Base-by-base conservation (phyloP, 2,113 vertebrate genomes). In the Cebus imitator region DNA sequence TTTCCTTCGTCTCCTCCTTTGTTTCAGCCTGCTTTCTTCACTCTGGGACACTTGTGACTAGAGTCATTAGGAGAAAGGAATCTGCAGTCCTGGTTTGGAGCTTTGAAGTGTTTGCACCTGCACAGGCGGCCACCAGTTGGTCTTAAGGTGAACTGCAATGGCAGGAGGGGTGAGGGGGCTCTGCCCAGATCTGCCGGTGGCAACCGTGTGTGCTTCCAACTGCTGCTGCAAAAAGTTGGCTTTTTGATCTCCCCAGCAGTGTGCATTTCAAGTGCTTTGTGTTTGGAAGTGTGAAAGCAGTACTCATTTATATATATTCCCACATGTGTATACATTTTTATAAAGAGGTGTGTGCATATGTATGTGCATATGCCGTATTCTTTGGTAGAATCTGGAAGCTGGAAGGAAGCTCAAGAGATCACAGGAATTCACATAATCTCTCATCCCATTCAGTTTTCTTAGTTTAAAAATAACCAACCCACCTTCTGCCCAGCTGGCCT, bases 381-480 rank as follows among this genome's bases (percentile, higher is more conserved):
- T 93, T 76, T 30, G 78, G 87, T 78, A 93, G 93, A 96, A 73
- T 91, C 92, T 95, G 82, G 87, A 73, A 96, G 86, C 83, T 88
- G 73, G 89, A 80, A 91, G n/a, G 87, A 90, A 96, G 89, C 80
- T 90, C 84, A 35, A 55, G 89, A 96, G 90, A 94, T 61, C 70
- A 87, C 18, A 82, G 55, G 73, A 85, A 92, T 90, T 93, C 94
- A 88, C 12, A 66, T 95, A 90, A 84, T 92, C 86, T 90, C 25
- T 79, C 66, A 94, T 96, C 25, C 18, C 61, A 78, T 95, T 97
- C 79, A 90, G 76, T 88, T 92, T 96, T 88, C 87, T 91, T 75
- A 25, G 25, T 97, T 97, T 91, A 88, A 95, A 95, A 97, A 94
- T 93, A 95, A 94, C 73, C 66, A 81, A 23, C 17, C 86, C 87